Evolutionary conservation across 2,888 invertebrate genomes (phyloP), one percentile per base, ranked within the genome.

Genomic region (Tolmerus cingulatus): DNA sequence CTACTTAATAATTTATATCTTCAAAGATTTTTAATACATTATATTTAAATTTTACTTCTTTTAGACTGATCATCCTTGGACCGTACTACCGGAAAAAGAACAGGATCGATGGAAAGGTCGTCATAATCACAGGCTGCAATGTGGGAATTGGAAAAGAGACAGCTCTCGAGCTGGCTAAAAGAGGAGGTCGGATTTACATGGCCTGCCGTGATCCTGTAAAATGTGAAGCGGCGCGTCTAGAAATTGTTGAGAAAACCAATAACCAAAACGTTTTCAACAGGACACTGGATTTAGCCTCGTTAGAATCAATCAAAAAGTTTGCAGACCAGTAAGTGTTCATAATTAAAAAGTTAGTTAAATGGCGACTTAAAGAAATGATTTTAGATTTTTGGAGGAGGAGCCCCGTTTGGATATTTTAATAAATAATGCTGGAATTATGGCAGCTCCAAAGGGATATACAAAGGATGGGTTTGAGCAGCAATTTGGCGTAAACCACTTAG

Each of bases 101-200:
- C n/a, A 91, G 93, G 74, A 92, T 94, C 82, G 93, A 94, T 76
- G 94, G 93, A 89, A 94, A 95, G 93, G 93, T 95, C 27, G 93
- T 95, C 2, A 93, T 97, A 51, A 91, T 97, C 76, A 97, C 97
- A 0, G 97, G 97, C 51, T 95, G 96, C 43, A 96, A 95, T 92
- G 94, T 94, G 79, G 97, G 97, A 37, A 96, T 97, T 89, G 97
- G 97, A 16, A 94, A 94, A 91, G 95, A 95, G 91, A 94, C 95
- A 0, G 95, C 94, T 0, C 93, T 93, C 91, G 95, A 95, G 90
- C 93, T 97, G 90, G 96, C 96, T 0, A 93, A 93, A 88, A 92
- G 95, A 88, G 95, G 95, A 16, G 96, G 96, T 8, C 96, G 95
- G 94, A 87, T 87, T 74, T 87, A 87, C 34, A 87, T 87, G 87